phyloP scores from a whole-genome alignment of 2,113 vertebrate genomes.

The Lophura nycthemera region DNA sequence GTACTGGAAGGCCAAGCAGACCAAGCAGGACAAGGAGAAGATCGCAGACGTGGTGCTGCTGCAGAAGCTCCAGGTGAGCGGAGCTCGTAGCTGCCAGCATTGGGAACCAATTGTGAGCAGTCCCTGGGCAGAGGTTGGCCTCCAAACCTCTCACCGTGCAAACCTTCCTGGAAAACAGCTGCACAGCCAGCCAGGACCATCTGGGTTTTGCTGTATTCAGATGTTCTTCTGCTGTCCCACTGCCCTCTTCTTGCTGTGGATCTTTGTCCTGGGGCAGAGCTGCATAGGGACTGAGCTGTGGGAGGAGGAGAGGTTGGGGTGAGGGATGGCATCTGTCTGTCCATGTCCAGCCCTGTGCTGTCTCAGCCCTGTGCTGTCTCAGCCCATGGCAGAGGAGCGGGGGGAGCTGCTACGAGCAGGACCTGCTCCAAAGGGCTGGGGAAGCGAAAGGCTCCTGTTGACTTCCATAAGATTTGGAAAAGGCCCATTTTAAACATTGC shows the following conservation, averaged over 20 bases:
- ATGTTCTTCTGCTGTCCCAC: too few relatives aligned
- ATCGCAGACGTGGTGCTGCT: constrained; percentile 91
- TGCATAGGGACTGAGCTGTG: neutral
- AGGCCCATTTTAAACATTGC: constrained; percentile 65
- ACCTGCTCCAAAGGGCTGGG: neutral
- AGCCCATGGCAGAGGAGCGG: neutral
- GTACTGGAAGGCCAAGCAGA: constrained; percentile 98
- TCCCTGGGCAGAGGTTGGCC: too few relatives aligned
- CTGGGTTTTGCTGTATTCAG: neutral
- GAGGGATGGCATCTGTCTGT: neutral
- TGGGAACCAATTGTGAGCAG: neutral
- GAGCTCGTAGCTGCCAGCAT: neutral
- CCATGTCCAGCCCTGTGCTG: neutral
- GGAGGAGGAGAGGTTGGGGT: neutral
- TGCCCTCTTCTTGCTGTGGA: neutral
- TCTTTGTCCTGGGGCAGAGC: neutral
- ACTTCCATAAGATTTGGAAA: constrained; percentile 55
- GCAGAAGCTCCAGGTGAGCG: constrained; percentile 93
- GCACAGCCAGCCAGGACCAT: neutral
- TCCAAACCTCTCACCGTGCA: neutral
- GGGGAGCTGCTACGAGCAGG: neutral
- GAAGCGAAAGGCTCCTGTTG: constrained; percentile 46
- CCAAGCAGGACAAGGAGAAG: constrained; percentile 98
- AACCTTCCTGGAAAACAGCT: neutral
- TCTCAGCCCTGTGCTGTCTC: neutral